phyloP scores from a whole-genome alignment of 1,140 invertebrate species.

The Diorhabda elongata region DNA sequence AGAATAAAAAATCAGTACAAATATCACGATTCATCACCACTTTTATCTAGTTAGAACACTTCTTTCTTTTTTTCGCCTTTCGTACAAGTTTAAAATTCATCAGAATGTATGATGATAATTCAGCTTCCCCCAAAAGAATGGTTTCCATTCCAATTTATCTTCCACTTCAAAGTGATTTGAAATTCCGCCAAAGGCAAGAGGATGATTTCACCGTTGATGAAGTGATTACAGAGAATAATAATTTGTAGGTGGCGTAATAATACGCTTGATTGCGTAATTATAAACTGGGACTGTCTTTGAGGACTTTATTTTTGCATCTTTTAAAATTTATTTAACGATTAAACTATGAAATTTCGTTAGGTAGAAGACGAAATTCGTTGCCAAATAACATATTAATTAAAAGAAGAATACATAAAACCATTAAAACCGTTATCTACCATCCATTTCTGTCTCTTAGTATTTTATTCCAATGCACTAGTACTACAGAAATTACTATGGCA shows the following conservation, averaged over 20 bases:
- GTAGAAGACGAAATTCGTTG: no score
- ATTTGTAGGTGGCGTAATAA: neutral
- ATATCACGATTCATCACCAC: neutral
- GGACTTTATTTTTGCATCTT: no score
- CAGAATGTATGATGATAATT: conserved; percentile 1
- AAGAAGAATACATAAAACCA: no score
- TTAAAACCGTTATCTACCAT: no score
- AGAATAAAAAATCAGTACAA: neutral
- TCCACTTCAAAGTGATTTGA: neutral
- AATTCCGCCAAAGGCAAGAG: neutral
- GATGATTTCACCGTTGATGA: conserved; percentile 2
- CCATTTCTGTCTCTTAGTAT: no score
- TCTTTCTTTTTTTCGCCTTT: neutral
- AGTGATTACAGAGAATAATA: conserved; percentile 1
- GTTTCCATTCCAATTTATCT: neutral
- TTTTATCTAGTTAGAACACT: no score
- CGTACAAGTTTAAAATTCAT: neutral
- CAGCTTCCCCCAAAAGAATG: neutral
- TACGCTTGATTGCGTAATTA: neutral
- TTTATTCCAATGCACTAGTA: no score
- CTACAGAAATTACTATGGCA: no score
- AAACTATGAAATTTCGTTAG: no score
- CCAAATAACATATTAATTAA: no score
- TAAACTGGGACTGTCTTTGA: neutral
- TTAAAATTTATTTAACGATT: no score